Conservation (phyloP, 2,797 vertebrate genomes). For the Neomorphus geoffroyi region DNA sequence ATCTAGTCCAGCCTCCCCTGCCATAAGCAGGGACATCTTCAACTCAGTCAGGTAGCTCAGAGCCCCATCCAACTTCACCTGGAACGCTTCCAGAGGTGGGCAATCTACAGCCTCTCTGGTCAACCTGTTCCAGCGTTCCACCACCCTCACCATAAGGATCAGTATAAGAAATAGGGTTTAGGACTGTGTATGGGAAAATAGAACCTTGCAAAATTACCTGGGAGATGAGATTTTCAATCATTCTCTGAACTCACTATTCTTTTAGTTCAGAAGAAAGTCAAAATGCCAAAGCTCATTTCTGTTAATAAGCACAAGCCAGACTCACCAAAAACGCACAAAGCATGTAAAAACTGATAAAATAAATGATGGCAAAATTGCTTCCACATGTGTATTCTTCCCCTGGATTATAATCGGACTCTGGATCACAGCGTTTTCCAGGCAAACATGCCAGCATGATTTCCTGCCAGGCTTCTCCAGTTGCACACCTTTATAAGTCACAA, state of each 20-base stretch:
- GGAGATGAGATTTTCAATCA: neutral
- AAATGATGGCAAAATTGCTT: slow-evolving; percentile 95
- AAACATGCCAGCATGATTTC: slow-evolving; percentile 98
- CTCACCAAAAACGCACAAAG: slow-evolving; percentile 97
- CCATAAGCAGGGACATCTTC: neutral
- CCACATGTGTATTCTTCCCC: slow-evolving; percentile 95
- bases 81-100: neutral
- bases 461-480: slow-evolving; percentile 98
- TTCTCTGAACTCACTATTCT: neutral
- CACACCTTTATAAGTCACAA: slow-evolving; percentile 83
- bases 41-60: neutral
- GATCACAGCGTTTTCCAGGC: slow-evolving; percentile 93
- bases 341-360: slow-evolving; percentile 99
- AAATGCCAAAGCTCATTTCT: neutral
- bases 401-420: slow-evolving; percentile 90
- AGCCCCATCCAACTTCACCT: neutral
- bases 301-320: neutral
- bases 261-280: neutral
- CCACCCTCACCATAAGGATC: neutral
- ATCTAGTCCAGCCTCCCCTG: neutral
- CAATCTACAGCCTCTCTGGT: neutral
- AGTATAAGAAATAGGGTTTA: neutral
- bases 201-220: neutral
- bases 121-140: neutral
- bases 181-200: neutral